Evolutionary conservation across 1,140 invertebrate genomes (phyloP), one percentile per base, ranked within the genome.

Genomic region (Camponotus pennsylvanicus): DNA sequence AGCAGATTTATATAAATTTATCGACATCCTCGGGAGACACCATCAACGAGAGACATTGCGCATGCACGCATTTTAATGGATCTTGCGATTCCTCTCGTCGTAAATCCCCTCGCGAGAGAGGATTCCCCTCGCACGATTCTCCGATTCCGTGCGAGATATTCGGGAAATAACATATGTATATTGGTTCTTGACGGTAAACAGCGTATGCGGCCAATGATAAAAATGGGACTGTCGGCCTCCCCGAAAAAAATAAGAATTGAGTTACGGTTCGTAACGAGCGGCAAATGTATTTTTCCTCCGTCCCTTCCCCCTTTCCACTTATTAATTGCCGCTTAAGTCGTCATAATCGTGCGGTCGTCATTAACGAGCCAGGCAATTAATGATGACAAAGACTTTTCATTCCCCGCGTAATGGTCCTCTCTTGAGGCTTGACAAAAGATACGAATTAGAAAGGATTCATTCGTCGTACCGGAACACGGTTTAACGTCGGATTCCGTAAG

Each of bases 61-160:
- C 63, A 69, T 34, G 61, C 67, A 76, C 40, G 32, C 76, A 80
- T 86, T 90, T 86, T 90, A 90, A 90, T 90, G 86, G 86, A 84
- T 42, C 67, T 82, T 61, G 40, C 67, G 34, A 78, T 67, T 21
- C 66, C 37, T 70, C 18, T 49, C 21, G 59, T 13, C n/a, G 69
- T 82, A 86, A 82, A 86, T 73, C 32, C 67, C 61, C 34, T 32
- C 37, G 55, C 32, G 66, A 37, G 52, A 79, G 27, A n/a, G 57
- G 6, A 8, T 61, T 59, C 64, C 83, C 49, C 75, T n/a, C 27
- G 27, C 27, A 9, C 18, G n/a, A 7, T 66, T 42, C 37, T n/a
- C 15, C 52, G 63, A 85, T 69, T 67, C 42, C 6, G 37, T 52
- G 37, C 55, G 15, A 83, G 55, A 86, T 78, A 84, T 86, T 82